A percentile compares a stretch with the other conserved stretches of the same genome.
Conservation (phyloP, 2,797 vertebrate genomes). For the Myotis pilosus region DNA sequence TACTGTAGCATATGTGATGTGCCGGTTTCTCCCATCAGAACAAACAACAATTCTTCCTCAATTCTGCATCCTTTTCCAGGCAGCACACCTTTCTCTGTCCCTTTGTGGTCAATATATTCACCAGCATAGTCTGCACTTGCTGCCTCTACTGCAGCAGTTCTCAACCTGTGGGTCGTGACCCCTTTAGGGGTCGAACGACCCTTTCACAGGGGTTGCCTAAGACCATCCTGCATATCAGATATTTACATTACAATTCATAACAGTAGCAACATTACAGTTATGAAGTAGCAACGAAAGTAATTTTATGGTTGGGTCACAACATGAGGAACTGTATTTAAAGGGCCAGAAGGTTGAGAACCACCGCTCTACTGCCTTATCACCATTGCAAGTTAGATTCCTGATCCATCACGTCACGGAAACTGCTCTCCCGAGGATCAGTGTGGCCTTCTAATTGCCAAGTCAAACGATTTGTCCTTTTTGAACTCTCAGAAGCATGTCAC, state of each 20-base stretch:
- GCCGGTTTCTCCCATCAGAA: neutral
- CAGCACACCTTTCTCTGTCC: neutral
- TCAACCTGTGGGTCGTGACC: too few relatives aligned
- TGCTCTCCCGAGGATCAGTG: neutral
- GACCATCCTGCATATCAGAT: too few relatives aligned
- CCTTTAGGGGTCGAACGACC: too few relatives aligned
- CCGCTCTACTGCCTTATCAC: neutral
- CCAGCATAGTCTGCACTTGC: neutral
- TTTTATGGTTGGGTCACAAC: too few relatives aligned
- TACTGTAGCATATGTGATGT: neutral
- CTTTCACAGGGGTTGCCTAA: too few relatives aligned
- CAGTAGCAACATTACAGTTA: too few relatives aligned
- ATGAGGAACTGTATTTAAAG: too few relatives aligned
- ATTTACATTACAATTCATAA: too few relatives aligned
- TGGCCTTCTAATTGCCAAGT: neutral
- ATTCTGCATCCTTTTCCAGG: neutral
- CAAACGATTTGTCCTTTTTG: neutral
- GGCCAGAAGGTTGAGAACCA: too few relatives aligned
- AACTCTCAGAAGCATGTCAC: neutral
- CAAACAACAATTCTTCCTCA: neutral
- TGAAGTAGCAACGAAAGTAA: too few relatives aligned
- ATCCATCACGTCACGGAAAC: neutral
- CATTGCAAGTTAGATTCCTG: neutral
- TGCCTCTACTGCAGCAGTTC: neutral
- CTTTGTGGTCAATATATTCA: neutral